phyloP scores from a whole-genome alignment of 2,797 vertebrate genomes.

The Sebastiscus tertius region DNA sequence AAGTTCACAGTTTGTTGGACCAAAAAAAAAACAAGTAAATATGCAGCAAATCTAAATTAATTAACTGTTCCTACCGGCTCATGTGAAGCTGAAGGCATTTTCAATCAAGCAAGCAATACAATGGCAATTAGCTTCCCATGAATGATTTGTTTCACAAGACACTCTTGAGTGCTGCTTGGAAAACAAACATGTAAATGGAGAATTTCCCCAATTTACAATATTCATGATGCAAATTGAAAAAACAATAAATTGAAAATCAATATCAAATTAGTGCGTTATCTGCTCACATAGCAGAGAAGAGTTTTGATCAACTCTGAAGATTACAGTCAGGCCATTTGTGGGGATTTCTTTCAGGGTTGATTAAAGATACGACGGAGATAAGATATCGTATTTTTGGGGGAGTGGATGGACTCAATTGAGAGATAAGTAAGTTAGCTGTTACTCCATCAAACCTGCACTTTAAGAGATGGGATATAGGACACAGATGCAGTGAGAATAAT shows the following conservation, averaged over 20 bases:
- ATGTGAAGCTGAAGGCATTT: slow-evolving; percentile 51
- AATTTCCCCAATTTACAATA: slow-evolving; percentile 28
- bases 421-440: slow-evolving; percentile 36
- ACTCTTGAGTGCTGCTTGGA: slow-evolving; percentile 60
- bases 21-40: neutral
- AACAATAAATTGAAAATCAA: slow-evolving; percentile 12
- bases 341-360: slow-evolving; percentile 45
- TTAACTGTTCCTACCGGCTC: slow-evolving; percentile 12
- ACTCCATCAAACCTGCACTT: slow-evolving; percentile 34
- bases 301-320: slow-evolving; percentile 25
- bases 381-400: slow-evolving; percentile 30
- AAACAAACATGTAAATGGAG: slow-evolving; percentile 74
- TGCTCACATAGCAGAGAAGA: slow-evolving; percentile 4
- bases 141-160: slow-evolving; percentile 70
- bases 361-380: slow-evolving; percentile 45
- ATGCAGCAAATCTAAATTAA: slow-evolving; percentile 21
- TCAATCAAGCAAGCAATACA: slow-evolving; percentile 71
- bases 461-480: slow-evolving; percentile 17
- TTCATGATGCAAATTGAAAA: slow-evolving; percentile 35
- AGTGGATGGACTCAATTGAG: slow-evolving; percentile 15
- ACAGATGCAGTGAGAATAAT: slow-evolving; percentile 25
- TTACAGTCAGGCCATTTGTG: slow-evolving; percentile 12
- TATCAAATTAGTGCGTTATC: slow-evolving; percentile 35
- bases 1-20: slow-evolving; percentile 13
- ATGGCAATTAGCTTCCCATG: slow-evolving; percentile 73